Base-by-base conservation (phyloP, 1,140 invertebrate species). In the Bilobella aurantiaca region DNA sequence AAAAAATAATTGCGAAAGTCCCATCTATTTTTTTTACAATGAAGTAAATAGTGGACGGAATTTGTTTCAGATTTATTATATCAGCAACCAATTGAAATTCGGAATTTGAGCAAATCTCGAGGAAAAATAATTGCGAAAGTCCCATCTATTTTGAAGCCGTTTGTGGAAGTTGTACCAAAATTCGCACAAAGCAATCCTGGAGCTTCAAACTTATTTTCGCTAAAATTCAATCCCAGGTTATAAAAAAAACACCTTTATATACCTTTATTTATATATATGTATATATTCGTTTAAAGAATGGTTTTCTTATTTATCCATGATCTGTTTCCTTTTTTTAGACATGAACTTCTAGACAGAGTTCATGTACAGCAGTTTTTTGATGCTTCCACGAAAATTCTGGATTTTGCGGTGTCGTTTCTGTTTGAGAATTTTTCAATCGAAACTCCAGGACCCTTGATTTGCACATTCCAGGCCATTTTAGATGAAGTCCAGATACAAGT, bases 221-320 rank as follows among this genome's bases (percentile, higher is more conserved):
- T 66, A 21, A 53, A 58, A n/a, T 62, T 66, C 21, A 53, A 47
- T 27, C 65, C 59, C n/a, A 66, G 58, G 59, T 66, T 30, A 62
- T 3, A n/a, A 37, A 8, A 61, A 31, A 34, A 37, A 61, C 28
- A 8, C 14, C 8, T 27, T 58, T 12, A 12, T 3, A 58, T 16
- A 23, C 14, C 14, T 18, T n/a, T n/a, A n/a, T n/a, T n/a, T n/a
- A n/a, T n/a, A n/a, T n/a, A n/a, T n/a, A n/a, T n/a, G n/a, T n/a
- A n/a, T n/a, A n/a, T n/a, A n/a, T n/a, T n/a, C n/a, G n/a, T 27
- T 29, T 27, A 59, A 23, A 29, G 14, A 8, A 27, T 27, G 16
- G 58, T 23, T 46, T 14, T 14, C 46, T n/a, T 8, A 12, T 25
- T 16, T 16, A 47, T 63, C 21, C 46, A 28, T n/a, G n/a, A n/a